phyloP scores from a whole-genome alignment of 2,797 vertebrate genomes.

The Acrocephalus scirpaceus region DNA sequence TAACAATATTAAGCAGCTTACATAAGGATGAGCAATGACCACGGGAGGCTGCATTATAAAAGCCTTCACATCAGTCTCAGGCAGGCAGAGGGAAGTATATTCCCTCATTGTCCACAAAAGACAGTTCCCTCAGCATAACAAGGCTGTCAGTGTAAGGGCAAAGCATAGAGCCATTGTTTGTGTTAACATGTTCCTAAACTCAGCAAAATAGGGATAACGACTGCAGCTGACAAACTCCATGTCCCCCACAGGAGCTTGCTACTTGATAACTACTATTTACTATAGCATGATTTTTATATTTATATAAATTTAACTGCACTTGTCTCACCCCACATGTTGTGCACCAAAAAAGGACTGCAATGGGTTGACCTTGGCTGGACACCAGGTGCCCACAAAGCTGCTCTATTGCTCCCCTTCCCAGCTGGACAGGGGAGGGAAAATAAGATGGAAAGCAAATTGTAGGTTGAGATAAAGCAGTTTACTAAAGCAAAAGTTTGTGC shows the following conservation, averaged over 20 bases:
- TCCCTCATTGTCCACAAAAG: neutral
- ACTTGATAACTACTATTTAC: neutral
- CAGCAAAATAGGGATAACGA: neutral
- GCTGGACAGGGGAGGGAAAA: neutral
- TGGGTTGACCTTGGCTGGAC: neutral
- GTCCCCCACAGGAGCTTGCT: neutral
- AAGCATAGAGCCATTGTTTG: neutral
- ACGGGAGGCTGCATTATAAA: neutral
- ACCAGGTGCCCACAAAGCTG: neutral
- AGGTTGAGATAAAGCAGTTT: neutral
- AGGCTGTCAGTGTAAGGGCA: neutral
- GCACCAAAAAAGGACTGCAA: neutral
- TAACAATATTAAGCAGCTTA: neutral
- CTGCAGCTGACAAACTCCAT: neutral
- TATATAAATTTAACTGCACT: neutral
- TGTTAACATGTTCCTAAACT: neutral
- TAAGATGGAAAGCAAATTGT: neutral
- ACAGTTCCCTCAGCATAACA: neutral
- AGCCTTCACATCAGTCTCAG: neutral
- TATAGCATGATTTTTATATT: neutral
- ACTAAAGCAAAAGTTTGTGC: neutral
- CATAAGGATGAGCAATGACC: neutral
- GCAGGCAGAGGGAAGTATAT: neutral
- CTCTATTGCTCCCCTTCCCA: neutral
- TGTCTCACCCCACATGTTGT: neutral